Conservation (phyloP, 2,113 vertebrate species). For the Corynorhinus townsendii region DNA sequence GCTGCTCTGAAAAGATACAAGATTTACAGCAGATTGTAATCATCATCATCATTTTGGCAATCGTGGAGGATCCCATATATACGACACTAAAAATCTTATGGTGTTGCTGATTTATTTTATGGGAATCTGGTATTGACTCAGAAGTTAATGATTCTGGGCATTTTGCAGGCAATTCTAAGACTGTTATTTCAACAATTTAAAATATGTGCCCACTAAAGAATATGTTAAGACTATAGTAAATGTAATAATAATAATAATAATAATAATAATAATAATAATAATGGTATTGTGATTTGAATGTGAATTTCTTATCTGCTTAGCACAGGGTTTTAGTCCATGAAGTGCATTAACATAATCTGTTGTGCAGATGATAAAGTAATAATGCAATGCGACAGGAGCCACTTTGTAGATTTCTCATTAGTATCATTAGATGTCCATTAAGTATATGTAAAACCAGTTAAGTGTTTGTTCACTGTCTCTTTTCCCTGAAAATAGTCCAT, state of each 20-base stretch:
- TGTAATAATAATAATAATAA: not conserved
- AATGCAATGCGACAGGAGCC: not conserved
- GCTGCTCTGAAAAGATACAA: slow-evolving; percentile 18
- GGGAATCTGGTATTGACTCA: slow-evolving; percentile 38
- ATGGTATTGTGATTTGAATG: not conserved
- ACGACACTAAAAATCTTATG: not conserved
- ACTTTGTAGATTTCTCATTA: not conserved
- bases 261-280: not conserved
- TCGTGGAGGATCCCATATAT: not conserved
- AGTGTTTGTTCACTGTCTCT: not conserved
- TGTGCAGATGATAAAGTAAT: not conserved
- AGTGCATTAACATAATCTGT: not conserved
- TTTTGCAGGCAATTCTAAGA: not conserved
- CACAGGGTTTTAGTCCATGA: not conserved
- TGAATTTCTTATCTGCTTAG: not conserved
- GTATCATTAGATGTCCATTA: not conserved
- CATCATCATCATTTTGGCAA: not conserved
- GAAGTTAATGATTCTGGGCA: not conserved
- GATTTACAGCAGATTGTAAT: slow-evolving; percentile 16
- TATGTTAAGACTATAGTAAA: not conserved
- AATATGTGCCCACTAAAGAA: not conserved
- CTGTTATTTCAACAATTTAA: slow-evolving; percentile 24
- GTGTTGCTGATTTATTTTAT: not conserved
- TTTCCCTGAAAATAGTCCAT: not conserved
- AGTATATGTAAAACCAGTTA: not conserved